phyloP scores from a whole-genome alignment of 92 coral and sea anemone genomes.

The Palythoa caribaeorum region DNA sequence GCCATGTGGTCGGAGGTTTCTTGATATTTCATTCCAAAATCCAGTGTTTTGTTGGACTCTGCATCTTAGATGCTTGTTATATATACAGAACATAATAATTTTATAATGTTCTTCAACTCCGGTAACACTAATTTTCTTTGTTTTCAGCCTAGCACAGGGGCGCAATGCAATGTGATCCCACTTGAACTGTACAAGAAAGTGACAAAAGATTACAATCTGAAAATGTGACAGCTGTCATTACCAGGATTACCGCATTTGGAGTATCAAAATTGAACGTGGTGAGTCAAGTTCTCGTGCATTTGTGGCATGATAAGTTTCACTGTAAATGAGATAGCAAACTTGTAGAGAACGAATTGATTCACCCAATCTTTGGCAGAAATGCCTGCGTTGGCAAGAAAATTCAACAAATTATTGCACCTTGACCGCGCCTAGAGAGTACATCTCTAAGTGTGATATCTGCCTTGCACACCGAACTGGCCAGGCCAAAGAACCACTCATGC shows the following conservation, averaged over 20 bases:
- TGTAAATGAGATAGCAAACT: background rate
- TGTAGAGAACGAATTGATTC: too few species aligned
- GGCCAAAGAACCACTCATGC: too few species aligned
- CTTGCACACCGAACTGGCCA: too few species aligned
- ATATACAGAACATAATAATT: too few species aligned
- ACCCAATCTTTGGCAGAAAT: background rate
- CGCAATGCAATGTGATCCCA: constrained; percentile 43
- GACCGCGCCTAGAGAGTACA: too few species aligned
- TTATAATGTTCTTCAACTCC: too few species aligned
- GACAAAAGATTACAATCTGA: background rate
- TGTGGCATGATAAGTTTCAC: background rate
- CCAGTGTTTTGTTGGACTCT: too few species aligned
- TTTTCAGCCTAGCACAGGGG: constrained; percentile 23
- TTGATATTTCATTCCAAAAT: too few species aligned
- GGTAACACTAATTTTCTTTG: background rate
- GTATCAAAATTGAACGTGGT: background rate
- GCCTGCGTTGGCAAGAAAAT: background rate
- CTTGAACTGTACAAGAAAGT: constrained; percentile 46
- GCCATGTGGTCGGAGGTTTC: too few species aligned
- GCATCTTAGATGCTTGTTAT: too few species aligned
- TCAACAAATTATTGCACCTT: too few species aligned
- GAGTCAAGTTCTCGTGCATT: background rate
- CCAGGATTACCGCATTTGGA: background rate
- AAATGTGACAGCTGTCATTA: background rate
- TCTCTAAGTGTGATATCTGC: too few species aligned